Evolutionary conservation across 2,797 vertebrate genomes (phyloP).

Genomic region (Morelia viridis): DNA sequence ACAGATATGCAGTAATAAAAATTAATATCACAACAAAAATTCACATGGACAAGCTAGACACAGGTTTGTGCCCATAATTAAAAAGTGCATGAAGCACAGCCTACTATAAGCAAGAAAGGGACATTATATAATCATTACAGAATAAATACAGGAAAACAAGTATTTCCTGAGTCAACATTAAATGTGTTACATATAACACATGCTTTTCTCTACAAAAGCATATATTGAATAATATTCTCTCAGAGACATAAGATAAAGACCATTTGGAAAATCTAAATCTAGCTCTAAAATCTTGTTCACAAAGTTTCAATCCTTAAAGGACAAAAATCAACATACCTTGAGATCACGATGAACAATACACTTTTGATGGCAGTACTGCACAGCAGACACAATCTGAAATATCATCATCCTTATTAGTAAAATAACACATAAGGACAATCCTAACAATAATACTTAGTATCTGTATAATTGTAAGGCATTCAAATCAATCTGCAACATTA

Average conservation of each 20-base stretch:
- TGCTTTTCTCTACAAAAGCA: not conserved
- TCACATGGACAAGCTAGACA: not conserved
- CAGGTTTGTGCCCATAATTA: not conserved
- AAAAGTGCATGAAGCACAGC: not conserved
- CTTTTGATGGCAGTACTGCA: slow-evolving; percentile 96
- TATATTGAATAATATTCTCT: not conserved
- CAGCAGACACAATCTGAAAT: slow-evolving; percentile 94
- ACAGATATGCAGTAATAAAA: not conserved
- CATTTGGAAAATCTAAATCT: not conserved
- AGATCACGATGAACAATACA: slow-evolving; percentile 95
- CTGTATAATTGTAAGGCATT: not conserved
- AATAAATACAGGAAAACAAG: not conserved
- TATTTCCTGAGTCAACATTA: not conserved
- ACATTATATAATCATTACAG: not conserved
- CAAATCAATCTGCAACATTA: not conserved
- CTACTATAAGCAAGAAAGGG: not conserved
- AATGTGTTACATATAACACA: not conserved
- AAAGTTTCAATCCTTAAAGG: slow-evolving; percentile 9
- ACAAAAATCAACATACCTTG: slow-evolving; percentile 78
- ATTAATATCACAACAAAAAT: not conserved
- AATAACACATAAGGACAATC: slow-evolving; percentile 19
- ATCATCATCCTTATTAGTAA: slow-evolving; percentile 40
- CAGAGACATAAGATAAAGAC: not conserved
- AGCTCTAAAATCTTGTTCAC: not conserved
- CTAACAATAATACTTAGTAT: not conserved